phyloP scores from a whole-genome alignment of 2,113 vertebrate genomes.

The Neolamprologus kungweensis region DNA sequence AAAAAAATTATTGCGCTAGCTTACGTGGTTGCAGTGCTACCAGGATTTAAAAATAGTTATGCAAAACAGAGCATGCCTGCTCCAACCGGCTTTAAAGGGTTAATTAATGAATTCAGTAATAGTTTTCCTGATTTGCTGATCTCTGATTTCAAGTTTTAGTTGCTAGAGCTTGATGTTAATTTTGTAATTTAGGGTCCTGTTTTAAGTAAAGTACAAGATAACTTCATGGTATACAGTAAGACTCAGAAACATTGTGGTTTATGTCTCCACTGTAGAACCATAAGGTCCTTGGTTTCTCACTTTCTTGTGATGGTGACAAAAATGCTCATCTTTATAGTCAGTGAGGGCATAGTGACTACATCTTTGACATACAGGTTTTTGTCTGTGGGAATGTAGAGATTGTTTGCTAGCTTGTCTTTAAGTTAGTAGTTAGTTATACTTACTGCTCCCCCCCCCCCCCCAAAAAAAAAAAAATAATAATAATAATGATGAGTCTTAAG shows the following conservation, averaged over 20 bases:
- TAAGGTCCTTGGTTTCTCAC: neutral
- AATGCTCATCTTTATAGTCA: neutral
- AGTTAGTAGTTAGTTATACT: neutral
- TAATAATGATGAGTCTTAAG: neutral
- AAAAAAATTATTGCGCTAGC: too few species aligned
- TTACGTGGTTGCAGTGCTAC: too few species aligned
- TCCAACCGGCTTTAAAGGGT: too few species aligned
- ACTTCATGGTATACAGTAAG: neutral
- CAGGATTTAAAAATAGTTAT: too few species aligned
- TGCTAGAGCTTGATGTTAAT: neutral
- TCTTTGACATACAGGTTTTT: neutral
- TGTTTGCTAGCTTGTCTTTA: neutral
- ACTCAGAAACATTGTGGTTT: neutral
- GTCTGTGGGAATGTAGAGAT: neutral
- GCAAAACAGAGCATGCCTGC: too few species aligned
- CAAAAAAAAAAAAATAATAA: fast-evolving
- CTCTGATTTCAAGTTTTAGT: neutral
- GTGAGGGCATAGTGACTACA: neutral
- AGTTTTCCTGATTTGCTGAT: neutral
- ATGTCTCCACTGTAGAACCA: neutral
- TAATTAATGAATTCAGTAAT: neutral
- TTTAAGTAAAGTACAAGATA: neutral
- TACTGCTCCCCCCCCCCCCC: neutral
- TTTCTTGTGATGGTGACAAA: neutral
- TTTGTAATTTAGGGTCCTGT: neutral